Conservation (phyloP, 2,797 vertebrate species). For the Rhinophrynus dorsalis region DNA sequence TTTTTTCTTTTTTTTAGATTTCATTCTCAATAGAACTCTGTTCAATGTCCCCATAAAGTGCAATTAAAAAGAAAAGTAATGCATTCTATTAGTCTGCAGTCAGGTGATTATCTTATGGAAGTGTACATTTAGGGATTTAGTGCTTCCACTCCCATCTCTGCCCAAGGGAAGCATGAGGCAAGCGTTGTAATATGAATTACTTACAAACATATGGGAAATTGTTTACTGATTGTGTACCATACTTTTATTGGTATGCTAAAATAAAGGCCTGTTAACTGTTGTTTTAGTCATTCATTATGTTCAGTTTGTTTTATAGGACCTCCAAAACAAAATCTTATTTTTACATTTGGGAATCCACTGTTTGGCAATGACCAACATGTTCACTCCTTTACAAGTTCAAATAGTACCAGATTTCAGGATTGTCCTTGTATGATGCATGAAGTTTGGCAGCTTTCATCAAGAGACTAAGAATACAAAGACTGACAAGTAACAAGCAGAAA, state of each 20-base stretch:
- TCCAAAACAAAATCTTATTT: neutral
- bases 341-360: neutral
- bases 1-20: constrained; percentile 29
- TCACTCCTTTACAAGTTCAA: neutral
- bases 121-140: constrained; percentile 15
- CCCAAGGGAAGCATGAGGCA: neutral
- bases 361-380: neutral
- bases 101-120: constrained; percentile 24
- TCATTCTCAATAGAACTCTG: constrained; percentile 21
- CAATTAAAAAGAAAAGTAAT: constrained; percentile 26
- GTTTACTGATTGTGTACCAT: neutral
- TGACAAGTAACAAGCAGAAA: constrained; percentile 10
- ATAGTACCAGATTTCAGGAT: neutral
- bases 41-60: constrained; percentile 26
- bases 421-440: constrained; percentile 11
- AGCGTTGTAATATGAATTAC: neutral
- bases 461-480: constrained; percentile 1
- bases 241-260: neutral
- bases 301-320: neutral
- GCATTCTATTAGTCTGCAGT: constrained; percentile 32
- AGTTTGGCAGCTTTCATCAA: constrained; percentile 12
- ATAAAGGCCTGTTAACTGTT: neutral
- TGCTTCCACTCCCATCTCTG: neutral
- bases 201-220: neutral
- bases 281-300: neutral